Conservation (phyloP, 1,140 invertebrate genomes). For the Brachionus angularis region DNA sequence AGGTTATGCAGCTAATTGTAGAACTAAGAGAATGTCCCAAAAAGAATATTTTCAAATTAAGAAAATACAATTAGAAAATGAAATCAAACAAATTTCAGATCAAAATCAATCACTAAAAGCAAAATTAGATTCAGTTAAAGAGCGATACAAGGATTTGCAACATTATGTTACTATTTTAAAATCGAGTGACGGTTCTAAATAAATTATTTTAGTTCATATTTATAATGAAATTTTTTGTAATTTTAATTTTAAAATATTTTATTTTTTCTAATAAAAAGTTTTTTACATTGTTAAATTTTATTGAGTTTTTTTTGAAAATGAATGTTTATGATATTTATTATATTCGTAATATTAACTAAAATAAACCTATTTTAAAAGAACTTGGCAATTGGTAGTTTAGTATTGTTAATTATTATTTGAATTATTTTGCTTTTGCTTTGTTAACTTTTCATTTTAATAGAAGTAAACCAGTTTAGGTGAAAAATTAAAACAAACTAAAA, state of each 20-base stretch:
- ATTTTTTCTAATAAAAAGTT: no score
- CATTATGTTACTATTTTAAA: slow-evolving; percentile 27
- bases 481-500: no score
- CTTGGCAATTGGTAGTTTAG: no score
- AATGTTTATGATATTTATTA: no score
- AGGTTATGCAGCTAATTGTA: slow-evolving; percentile 96
- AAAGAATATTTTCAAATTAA: slow-evolving; percentile 65
- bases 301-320: no score
- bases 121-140: slow-evolving; percentile 16
- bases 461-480: no score
- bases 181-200: background rate
- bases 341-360: no score
- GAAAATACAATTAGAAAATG: slow-evolving; percentile 64
- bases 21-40: slow-evolving; percentile 60
- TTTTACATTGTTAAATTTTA: no score
- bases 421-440: no score
- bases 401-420: no score
- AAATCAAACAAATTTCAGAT: slow-evolving; percentile 25
- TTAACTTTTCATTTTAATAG: no score
- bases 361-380: no score
- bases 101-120: slow-evolving; percentile 31
- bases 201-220: background rate
- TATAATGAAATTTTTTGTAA: background rate
- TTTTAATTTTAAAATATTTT: background rate
- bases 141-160: slow-evolving; percentile 9